Evolutionary conservation across 1,140 invertebrate genomes (phyloP).

Genomic region (Telenomus remus): DNA sequence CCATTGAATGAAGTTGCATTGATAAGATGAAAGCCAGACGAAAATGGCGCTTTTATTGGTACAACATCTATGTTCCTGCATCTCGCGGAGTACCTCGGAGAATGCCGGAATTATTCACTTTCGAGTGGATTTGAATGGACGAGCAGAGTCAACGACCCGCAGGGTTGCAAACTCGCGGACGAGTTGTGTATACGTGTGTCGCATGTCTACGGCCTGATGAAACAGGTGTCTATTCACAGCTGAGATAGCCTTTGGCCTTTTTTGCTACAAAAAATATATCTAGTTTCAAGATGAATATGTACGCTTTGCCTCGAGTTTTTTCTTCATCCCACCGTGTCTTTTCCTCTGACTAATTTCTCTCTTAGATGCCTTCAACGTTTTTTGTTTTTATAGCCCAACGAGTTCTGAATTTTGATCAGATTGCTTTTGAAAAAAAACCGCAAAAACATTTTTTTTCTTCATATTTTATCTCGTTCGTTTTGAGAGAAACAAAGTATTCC

Average conservation of each 20-base stretch:
- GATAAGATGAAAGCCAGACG: constrained; percentile 46
- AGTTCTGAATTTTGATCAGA: too few species aligned
- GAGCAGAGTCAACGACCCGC: constrained; percentile 63
- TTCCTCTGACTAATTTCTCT: constrained; percentile 38
- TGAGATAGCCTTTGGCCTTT: constrained; percentile 58
- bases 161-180: constrained; percentile 47
- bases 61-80: constrained; percentile 47
- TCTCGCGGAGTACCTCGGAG: constrained; percentile 34
- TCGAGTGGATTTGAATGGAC: constrained; percentile 53
- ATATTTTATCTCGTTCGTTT: too few species aligned
- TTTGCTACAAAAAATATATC: constrained; percentile 44
- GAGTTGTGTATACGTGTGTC: constrained; percentile 43
- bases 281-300: constrained; percentile 49
- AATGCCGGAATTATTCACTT: constrained; percentile 49
- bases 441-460: too few species aligned
- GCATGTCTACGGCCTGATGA: constrained; percentile 61
- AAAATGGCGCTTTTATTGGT: constrained; percentile 41
- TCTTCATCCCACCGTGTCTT: constrained; percentile 30
- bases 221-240: constrained; percentile 70
- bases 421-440: too few species aligned
- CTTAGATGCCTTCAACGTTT: constrained; percentile 10
- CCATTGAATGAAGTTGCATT: constrained; percentile 31
- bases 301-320: constrained; percentile 31
- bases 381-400: background rate
- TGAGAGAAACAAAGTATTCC: too few species aligned